A percentile compares a stretch with the other conserved stretches of the same genome.
These are phyloP conservation scores for Aplochiton taeniatus DNA, from an alignment of 2,797 vertebrate genomes.

Conservation along the genomic window DNA sequence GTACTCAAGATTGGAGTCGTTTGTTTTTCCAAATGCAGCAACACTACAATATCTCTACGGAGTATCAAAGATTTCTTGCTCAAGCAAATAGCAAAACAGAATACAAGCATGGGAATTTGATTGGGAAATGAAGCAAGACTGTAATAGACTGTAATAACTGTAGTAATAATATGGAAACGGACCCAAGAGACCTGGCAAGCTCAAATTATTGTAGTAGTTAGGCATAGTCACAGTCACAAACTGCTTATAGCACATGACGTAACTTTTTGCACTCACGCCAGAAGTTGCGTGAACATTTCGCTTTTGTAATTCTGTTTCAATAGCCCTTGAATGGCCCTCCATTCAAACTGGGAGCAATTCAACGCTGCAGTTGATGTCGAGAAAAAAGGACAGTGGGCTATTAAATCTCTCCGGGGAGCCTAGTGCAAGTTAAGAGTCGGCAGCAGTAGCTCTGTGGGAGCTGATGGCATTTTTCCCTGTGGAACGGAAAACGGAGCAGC, in stretches of 20 bases:
- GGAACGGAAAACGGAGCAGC: constrained; percentile 69
- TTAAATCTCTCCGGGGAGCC: constrained; percentile 66
- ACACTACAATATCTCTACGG: too few relatives aligned
- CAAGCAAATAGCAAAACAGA: constrained; percentile 14
- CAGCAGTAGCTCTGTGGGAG: constrained; percentile 44
- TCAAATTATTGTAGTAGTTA: constrained; percentile 13
- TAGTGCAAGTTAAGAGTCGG: constrained; percentile 65
- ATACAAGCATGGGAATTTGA: neutral
- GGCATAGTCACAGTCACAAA: constrained; percentile 29
- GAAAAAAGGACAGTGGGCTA: constrained; percentile 54
- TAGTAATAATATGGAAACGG: too few relatives aligned
- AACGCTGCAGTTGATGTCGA: constrained; percentile 58
- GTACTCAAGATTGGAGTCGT: constrained; percentile 41
- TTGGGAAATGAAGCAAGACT: neutral
- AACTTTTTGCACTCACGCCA: constrained; percentile 41
- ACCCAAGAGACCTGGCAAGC: too few relatives aligned
- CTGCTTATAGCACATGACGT: constrained; percentile 28
- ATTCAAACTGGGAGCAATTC: constrained; percentile 53
- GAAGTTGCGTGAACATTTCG: constrained; percentile 25
- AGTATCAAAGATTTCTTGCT: neutral
- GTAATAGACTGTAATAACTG: too few relatives aligned
- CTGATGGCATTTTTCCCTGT: constrained; percentile 65
- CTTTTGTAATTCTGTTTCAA: constrained; percentile 30
- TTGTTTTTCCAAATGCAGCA: constrained; percentile 20
- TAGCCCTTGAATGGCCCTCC: constrained; percentile 41